phyloP scores from a whole-genome alignment of 1,140 invertebrate species.

The Octopus sinensis region DNA sequence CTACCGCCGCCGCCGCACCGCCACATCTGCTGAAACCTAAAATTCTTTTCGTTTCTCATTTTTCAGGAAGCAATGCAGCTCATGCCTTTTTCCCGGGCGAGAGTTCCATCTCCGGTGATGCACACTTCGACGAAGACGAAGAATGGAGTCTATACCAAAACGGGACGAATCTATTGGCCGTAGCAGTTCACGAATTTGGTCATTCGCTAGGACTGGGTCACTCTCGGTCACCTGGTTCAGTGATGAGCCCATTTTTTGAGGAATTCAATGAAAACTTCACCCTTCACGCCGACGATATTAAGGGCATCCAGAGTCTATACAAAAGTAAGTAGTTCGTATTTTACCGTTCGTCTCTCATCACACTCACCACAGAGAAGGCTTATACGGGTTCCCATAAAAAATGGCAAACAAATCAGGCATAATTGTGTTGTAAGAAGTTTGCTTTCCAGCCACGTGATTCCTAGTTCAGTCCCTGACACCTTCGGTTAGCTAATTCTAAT shows the following conservation, averaged over 20 bases:
- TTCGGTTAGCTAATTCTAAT: too few species aligned
- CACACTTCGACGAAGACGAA: constrained; percentile 57
- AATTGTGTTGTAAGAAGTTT: too few species aligned
- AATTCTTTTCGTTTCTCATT: constrained; percentile 9
- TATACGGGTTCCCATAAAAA: too few species aligned
- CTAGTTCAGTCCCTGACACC: too few species aligned
- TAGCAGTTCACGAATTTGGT: constrained; percentile 46
- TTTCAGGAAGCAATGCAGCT: constrained; percentile 44
- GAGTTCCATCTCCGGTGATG: constrained; percentile 59
- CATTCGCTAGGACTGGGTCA: constrained; percentile 43
- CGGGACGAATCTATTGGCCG: constrained; percentile 34
- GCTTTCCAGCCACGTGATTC: too few species aligned
- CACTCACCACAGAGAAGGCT: too few species aligned
- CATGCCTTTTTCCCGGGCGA: constrained; percentile 59
- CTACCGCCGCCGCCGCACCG: too few species aligned
- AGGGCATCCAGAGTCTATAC: constrained; percentile 68
- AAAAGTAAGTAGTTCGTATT: too few species aligned
- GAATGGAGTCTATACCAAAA: constrained; percentile 29
- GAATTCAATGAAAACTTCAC: constrained; percentile 39
- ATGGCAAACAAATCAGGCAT: too few species aligned
- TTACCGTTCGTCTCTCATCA: too few species aligned
- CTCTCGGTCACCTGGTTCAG: constrained; percentile 29
- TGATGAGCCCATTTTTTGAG: constrained; percentile 35
- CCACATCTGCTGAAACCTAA: not conserved
- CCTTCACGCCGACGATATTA: constrained; percentile 81